Conservation (phyloP, 2,113 vertebrate species). For the Fulica atra region DNA sequence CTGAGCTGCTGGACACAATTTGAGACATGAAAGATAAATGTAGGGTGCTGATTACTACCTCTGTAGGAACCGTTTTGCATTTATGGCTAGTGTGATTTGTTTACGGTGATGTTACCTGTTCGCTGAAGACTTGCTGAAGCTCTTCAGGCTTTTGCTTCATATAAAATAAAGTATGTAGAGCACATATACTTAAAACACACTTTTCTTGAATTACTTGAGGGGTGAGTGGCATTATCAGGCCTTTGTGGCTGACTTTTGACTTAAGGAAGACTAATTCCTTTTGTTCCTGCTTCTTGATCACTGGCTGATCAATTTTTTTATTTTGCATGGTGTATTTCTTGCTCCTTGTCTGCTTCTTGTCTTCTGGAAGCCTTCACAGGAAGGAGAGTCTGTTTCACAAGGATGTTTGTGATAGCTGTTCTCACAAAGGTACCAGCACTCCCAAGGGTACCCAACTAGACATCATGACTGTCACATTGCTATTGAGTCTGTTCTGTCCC, state of each 20-base stretch:
- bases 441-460: not conserved
- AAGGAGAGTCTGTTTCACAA: not conserved
- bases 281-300: not conserved
- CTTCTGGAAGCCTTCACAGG: not conserved
- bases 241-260: not conserved
- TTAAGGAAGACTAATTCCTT: not conserved
- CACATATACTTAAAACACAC: not conserved
- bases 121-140: not conserved
- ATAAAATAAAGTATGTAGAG: not conserved
- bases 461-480: not conserved
- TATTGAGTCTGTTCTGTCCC: not conserved
- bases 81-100: not conserved
- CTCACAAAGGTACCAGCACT: not conserved
- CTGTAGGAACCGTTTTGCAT: not conserved
- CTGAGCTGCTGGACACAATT: not conserved
- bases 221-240: not conserved
- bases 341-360: not conserved
- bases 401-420: not conserved
- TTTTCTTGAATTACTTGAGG: not conserved
- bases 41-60: not conserved
- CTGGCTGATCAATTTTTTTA: not conserved
- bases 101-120: not conserved
- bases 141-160: not conserved
- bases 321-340: not conserved
- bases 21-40: not conserved